phyloP scores from a whole-genome alignment of 1,140 invertebrate species.

The Scaptomyza graminum region DNA sequence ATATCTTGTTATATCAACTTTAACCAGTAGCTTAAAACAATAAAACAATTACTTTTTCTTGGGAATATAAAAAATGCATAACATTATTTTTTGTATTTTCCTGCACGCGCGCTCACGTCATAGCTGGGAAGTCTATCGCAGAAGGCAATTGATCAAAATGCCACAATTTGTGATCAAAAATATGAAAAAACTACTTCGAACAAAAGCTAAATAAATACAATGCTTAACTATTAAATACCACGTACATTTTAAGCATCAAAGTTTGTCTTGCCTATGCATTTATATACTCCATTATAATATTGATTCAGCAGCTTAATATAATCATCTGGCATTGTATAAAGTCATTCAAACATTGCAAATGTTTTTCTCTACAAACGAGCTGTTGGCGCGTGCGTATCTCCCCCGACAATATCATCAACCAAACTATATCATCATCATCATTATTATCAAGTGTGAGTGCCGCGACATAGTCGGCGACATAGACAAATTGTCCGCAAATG shows the following conservation, averaged over 20 bases:
- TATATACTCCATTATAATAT: slow-evolving; percentile 12
- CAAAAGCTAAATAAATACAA: too few relatives aligned
- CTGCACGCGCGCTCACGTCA: slow-evolving; percentile 16
- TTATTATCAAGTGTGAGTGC: slow-evolving; percentile 29
- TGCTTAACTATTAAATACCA: slow-evolving; percentile 8
- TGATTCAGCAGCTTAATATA: neutral
- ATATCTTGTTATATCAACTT: too few relatives aligned
- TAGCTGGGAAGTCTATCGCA: slow-evolving; percentile 8
- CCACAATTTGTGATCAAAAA: slow-evolving; percentile 52
- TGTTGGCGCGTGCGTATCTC: slow-evolving; percentile 56
- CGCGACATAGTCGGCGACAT: slow-evolving; percentile 44
- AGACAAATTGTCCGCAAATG: slow-evolving; percentile 72
- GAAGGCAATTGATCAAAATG: slow-evolving; percentile 37
- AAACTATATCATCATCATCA: slow-evolving; percentile 23
- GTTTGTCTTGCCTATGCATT: too few relatives aligned
- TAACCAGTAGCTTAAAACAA: too few relatives aligned
- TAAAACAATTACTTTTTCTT: neutral
- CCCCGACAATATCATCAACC: slow-evolving; percentile 25
- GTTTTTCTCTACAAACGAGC: slow-evolving; percentile 10
- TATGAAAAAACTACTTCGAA: too few relatives aligned
- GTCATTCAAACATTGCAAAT: slow-evolving; percentile 22
- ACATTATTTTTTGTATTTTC: neutral
- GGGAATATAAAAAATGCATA: neutral
- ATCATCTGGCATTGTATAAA: slow-evolving; percentile 15
- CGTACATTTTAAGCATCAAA: neutral